Evolutionary conservation across 2,888 invertebrate genomes (phyloP).

Genomic region (Cyclophora punctaria): DNA sequence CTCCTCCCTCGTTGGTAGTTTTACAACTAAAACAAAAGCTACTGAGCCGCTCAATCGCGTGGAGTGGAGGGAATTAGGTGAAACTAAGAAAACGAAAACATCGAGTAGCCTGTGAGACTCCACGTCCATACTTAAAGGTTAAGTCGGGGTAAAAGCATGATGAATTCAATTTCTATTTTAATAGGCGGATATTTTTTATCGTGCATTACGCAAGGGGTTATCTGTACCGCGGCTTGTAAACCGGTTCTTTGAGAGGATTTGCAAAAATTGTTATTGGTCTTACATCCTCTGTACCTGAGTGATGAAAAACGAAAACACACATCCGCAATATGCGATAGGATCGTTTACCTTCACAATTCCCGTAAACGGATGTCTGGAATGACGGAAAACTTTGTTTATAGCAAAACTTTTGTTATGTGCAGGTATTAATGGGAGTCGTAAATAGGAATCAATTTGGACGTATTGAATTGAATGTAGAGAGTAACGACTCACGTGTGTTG

Average conservation of each 20-base stretch:
- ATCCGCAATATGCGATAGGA: slow-evolving; percentile 15
- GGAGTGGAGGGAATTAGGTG: too few relatives aligned
- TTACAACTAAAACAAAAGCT: too few relatives aligned
- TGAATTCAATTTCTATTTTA: too few relatives aligned
- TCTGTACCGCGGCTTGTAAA: slow-evolving; percentile 36
- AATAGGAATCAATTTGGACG: not conserved
- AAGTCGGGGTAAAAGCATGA: too few relatives aligned
- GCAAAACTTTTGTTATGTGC: slow-evolving; percentile 7
- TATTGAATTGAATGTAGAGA: not conserved
- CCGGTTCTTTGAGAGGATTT: slow-evolving; percentile 47
- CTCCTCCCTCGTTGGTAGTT: too few relatives aligned
- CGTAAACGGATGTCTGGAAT: slow-evolving; percentile 6
- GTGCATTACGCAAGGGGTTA: slow-evolving; percentile 24
- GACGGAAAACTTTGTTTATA: slow-evolving; percentile 10
- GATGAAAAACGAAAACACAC: slow-evolving; percentile 24
- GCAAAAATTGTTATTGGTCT: slow-evolving; percentile 41
- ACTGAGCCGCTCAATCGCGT: too few relatives aligned
- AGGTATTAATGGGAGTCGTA: slow-evolving; percentile 4
- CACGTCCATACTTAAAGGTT: too few relatives aligned
- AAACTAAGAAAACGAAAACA: too few relatives aligned
- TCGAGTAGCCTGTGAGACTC: too few relatives aligned
- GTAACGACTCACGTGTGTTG: too few relatives aligned
- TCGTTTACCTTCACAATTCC: slow-evolving; percentile 13
- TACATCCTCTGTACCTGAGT: slow-evolving; percentile 22
- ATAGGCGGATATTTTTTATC: slow-evolving; percentile 15